Evolutionary conservation across 2,113 vertebrate species (phyloP).

Genomic region (Accipiter cooperii): DNA sequence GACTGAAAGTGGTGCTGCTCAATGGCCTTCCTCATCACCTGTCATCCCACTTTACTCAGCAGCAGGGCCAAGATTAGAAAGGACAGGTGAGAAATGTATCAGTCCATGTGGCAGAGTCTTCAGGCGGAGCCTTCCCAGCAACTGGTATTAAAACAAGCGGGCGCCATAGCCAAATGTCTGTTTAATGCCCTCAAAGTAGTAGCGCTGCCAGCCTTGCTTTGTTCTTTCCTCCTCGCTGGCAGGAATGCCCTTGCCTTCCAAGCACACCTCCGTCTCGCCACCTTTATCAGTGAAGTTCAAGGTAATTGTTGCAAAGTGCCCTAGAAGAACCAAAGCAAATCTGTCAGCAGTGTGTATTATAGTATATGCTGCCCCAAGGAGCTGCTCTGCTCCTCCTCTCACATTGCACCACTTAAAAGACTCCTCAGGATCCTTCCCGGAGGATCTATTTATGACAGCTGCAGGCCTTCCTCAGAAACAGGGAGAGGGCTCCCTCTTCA

Average conservation of each 20-base stretch:
- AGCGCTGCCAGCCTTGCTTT: conserved; percentile 88
- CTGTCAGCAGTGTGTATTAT: neutral
- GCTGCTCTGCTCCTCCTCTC: neutral
- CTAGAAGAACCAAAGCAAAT: conserved; percentile 63
- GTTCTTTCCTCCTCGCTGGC: conserved; percentile 84
- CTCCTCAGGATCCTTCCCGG: neutral
- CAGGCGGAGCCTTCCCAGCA: neutral
- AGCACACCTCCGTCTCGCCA: conserved; percentile 79
- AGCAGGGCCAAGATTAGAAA: conserved; percentile 60
- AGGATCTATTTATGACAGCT: neutral
- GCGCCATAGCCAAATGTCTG: conserved; percentile 92
- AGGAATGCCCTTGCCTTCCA: conserved; percentile 84
- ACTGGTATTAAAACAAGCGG: conserved; percentile 78
- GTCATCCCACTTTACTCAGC: conserved; percentile 63
- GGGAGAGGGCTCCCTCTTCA: neutral
- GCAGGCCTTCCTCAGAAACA: neutral
- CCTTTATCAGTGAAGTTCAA: conserved; percentile 80
- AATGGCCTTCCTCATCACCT: conserved; percentile 63
- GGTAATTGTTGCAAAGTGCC: conserved; percentile 83
- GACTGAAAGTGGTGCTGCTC: conserved; percentile 62
- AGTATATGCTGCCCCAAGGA: neutral
- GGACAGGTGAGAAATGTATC: conserved; percentile 56
- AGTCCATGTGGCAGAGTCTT: conserved; percentile 65
- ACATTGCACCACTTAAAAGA: neutral
- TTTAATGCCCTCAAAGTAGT: conserved; percentile 93